phyloP scores from a whole-genome alignment of 2,113 vertebrate genomes.

The Poicephalus gulielmi region DNA sequence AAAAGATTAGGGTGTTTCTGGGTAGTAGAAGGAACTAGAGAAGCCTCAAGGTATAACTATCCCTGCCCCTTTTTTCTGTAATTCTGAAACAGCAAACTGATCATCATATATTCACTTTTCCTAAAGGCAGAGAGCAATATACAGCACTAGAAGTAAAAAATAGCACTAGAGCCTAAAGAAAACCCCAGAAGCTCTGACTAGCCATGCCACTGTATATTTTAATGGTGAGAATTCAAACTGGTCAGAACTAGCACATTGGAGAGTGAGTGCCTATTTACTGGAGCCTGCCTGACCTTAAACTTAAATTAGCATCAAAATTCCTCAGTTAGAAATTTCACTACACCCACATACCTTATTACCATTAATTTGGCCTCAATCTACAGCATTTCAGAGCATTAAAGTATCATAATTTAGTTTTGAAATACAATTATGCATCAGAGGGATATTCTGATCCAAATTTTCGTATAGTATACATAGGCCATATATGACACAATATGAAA shows the following conservation, averaged over 20 bases:
- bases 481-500: neutral
- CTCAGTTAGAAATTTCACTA: neutral
- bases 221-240: neutral
- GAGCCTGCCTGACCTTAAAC: neutral
- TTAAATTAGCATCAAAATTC: neutral
- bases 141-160: neutral
- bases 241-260: neutral
- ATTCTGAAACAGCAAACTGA: neutral
- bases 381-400: neutral
- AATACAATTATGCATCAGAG: neutral
- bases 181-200: constrained; percentile 27
- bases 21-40: neutral
- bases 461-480: neutral
- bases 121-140: neutral
- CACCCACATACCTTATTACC: neutral
- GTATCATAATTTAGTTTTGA: neutral
- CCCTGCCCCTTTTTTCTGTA: neutral
- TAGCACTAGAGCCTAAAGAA: constrained; percentile 14
- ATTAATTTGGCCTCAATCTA: neutral
- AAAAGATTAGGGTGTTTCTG: neutral
- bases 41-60: neutral
- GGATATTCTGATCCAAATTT: neutral
- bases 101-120: neutral
- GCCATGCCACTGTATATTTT: neutral
- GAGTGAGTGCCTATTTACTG: neutral